These are phyloP conservation scores for Lasioglossum morio DNA, from an alignment of 2,888 invertebrate genomes.

Conservation along the genomic window DNA sequence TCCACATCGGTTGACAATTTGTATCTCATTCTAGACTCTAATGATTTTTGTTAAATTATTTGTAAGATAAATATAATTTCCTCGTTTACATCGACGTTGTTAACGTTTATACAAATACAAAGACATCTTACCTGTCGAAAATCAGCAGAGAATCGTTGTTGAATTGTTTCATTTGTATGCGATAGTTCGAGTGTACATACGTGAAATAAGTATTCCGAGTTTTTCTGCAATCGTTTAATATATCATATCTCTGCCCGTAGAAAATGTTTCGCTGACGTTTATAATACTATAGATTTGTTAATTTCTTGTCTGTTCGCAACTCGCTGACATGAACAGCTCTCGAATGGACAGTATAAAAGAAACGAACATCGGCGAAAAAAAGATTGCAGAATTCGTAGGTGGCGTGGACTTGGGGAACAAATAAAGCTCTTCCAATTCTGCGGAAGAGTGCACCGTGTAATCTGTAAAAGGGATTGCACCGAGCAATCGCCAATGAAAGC, in stretches of 20 bases:
- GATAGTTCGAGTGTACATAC: background rate
- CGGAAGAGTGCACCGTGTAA: conserved; percentile 6
- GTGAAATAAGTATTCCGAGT: background rate
- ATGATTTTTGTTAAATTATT: conserved; percentile 32
- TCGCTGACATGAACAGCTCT: background rate
- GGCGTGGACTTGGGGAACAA: background rate
- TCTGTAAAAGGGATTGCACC: background rate
- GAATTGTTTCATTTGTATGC: background rate
- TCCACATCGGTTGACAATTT: background rate
- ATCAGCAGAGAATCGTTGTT: background rate
- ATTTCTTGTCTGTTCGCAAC: background rate
- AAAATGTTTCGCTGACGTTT: background rate
- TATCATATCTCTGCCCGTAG: background rate
- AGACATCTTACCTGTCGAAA: conserved; percentile 11
- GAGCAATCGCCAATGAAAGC: conserved; percentile 3
- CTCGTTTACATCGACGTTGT: conserved; percentile 16
- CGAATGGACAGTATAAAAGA: background rate
- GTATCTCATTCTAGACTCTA: conserved; percentile 14
- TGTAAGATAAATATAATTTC: conserved; percentile 19
- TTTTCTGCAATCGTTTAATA: conserved; percentile 22
- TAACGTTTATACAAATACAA: conserved; percentile 33
- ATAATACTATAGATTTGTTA: background rate
- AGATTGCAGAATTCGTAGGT: background rate
- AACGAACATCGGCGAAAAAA: background rate
- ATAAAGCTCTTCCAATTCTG: background rate